Conservation (phyloP, 1,140 invertebrate genomes). For the Drosophila quadrilineata region DNA sequence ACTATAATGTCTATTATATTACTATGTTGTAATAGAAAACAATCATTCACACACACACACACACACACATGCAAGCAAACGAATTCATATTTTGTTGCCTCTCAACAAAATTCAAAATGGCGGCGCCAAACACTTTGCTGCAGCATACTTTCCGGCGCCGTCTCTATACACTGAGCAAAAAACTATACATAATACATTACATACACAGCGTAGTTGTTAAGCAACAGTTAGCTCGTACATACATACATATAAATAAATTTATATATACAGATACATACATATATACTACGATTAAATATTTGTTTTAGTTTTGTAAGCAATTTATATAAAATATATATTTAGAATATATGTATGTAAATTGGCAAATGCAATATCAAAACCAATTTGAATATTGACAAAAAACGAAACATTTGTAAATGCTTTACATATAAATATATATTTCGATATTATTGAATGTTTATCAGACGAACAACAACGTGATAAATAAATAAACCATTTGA, state of each 20-base stretch:
- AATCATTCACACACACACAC: no score
- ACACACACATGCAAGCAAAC: constrained; percentile 23
- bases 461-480: constrained; percentile 36
- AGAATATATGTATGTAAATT: constrained; percentile 47
- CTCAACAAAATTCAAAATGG: constrained; percentile 2
- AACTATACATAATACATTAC: constrained; percentile 5
- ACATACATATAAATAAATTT: constrained; percentile 9
- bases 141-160: constrained; percentile 26
- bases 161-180: constrained; percentile 12
- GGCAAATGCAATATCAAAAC: constrained; percentile 59
- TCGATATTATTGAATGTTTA: constrained; percentile 76
- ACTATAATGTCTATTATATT: constrained; percentile 33
- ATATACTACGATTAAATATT: constrained; percentile 2
- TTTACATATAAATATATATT: constrained; percentile 71
- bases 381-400: constrained; percentile 57
- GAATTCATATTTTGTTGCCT: constrained; percentile 13
- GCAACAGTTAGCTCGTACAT: constrained; percentile 25
- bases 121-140: background rate
- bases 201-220: constrained; percentile 11
- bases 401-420: constrained; percentile 69
- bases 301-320: constrained; percentile 56
- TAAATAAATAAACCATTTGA: no score
- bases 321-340: constrained; percentile 60
- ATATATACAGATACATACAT: constrained; percentile 19
- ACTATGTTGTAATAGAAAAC: constrained; percentile 30